Evolutionary conservation across 2,888 invertebrate genomes (phyloP), one percentile per base, ranked within the genome.

Genomic region (Tenthredo scrophulariae): DNA sequence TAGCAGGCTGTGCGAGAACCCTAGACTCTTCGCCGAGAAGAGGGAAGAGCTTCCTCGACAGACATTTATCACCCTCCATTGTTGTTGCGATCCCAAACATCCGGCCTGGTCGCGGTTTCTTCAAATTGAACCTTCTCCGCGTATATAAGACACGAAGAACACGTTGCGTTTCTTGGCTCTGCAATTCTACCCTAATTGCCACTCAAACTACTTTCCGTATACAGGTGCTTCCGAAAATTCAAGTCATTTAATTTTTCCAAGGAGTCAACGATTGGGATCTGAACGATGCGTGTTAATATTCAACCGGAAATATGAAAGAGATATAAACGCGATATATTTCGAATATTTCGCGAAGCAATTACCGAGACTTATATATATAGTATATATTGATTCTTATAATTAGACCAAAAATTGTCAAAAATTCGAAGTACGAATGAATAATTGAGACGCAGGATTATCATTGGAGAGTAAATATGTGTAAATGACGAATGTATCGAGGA

Each of bases 1-100:
- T 92, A 92, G 89, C 89, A 18, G 54, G 26, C 54, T 40, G 70
- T 50, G 84, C 84, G 85, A 74, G 83, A 85, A 85, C 85, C 85
- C 84, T 84, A 75, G 84, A 85, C 75, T 50, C 26, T 26, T 62
- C 85, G 87, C 84, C 87, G 87, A 87, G 88, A 87, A 86, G 86
- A 85, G 77, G 85, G 84, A 87, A 77, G 77, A 77, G 67, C 22
- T 67, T 62, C 83, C 83, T 83, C 83, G 90, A 89, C 86, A 88
- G 88, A 89, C 92, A 92, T 92, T 91, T 91, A 92, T 92, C 91
- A 92, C 90, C 90, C 91, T 88, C 91, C 89, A 90, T 91, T 91
- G 91, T 91, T 91, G 89, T 89, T 86, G 77, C 89, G 77, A 67
- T 89, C 89, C 89, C 89, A 90, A 91, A 92, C 91, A 91, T 92